Conservation (phyloP, 2,797 vertebrate genomes). For the Sebastes iracundus region DNA sequence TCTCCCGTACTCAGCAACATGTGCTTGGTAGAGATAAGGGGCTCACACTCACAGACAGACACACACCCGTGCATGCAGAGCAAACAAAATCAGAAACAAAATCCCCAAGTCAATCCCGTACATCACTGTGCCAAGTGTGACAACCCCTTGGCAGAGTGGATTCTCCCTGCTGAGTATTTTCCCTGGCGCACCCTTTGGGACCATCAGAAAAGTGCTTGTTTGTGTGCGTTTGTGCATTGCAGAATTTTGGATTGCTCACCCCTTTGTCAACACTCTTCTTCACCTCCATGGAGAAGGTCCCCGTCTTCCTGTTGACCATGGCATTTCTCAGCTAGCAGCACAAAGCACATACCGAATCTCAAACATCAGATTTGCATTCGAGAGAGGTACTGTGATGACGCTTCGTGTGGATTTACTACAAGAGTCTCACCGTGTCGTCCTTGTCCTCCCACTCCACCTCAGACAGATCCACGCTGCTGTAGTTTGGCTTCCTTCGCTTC, state of each 20-base stretch:
- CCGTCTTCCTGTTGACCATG: conserved; percentile 98
- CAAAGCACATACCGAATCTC: conserved; percentile 19
- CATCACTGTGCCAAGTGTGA: conserved; percentile 62
- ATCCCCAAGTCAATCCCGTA: conserved; percentile 67
- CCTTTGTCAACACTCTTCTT: conserved; percentile 99
- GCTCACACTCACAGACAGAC: conserved; percentile 61
- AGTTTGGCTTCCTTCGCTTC: conserved; percentile 95
- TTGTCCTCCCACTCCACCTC: conserved; percentile 99
- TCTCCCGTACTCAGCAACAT: conserved; percentile 74
- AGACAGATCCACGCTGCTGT: conserved; percentile 97
- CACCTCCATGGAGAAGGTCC: conserved; percentile 97
- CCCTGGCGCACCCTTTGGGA: conserved; percentile 42
- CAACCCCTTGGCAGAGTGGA: conserved; percentile 58
- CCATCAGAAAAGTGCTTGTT: conserved; percentile 27
- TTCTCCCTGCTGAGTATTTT: conserved; percentile 55
- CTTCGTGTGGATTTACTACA: neutral
- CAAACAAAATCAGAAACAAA: conserved; percentile 74
- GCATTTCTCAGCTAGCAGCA: conserved; percentile 92
- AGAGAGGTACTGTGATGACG: neutral
- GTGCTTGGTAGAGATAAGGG: conserved; percentile 81
- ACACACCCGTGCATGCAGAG: conserved; percentile 65
- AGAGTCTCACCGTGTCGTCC: conserved; percentile 83
- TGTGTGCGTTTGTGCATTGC: conserved; percentile 3
- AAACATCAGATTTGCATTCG: neutral
- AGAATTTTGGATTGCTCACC: conserved; percentile 81